Base-by-base conservation (phyloP, 2,797 vertebrate genomes). In the Lagodon rhomboides region DNA sequence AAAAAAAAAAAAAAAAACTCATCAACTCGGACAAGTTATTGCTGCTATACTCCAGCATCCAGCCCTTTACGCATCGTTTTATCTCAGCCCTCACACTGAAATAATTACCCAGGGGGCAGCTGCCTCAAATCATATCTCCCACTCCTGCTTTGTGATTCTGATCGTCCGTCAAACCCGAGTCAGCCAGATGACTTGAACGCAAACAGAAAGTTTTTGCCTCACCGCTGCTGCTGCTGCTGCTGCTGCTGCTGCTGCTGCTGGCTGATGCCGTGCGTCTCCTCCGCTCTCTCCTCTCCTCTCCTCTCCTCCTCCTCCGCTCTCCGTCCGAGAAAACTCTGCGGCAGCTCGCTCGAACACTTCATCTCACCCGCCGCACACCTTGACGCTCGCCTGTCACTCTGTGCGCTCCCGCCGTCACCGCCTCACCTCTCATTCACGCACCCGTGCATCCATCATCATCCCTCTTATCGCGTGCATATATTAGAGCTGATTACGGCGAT, bases 321-420 rank as follows among this genome's bases (percentile, higher is more conserved):
- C 60, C 47, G 76, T 59, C 59, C 81, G 23, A 34, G 53, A 66
- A 63, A 18, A 41, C 71, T 77, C 59, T 23, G 2, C 68, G 8
- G 62, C 77, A 18, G 58, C 64, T 15, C 72, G 44, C 69, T 44
- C 71, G 41, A 44, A n/a, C 70, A 3, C 79, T 60, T 55, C 38
- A 51, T 69, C 30, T 50, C 64, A 54, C 55, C 55, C 66, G 38
- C 67, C 56, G 74, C 58, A 58, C 85, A 89, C 85, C 79, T 86
- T 44, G 2, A 76, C 75, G 46, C 62, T 59, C 62, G 75, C 77
- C 58, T 55, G 68, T 51, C 75, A 44, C 62, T 23, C 70, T n/a
- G 71, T 55, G 83, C 81, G 51, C 76, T 70, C 27, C 59, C 64
- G 63, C 71, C 25, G 43, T 27, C 79, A 27, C 71, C 53, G 70